Evolutionary conservation across 2,888 invertebrate species (phyloP), one percentile per base, ranked within the genome.

Genomic region (Drosophila rubida): DNA sequence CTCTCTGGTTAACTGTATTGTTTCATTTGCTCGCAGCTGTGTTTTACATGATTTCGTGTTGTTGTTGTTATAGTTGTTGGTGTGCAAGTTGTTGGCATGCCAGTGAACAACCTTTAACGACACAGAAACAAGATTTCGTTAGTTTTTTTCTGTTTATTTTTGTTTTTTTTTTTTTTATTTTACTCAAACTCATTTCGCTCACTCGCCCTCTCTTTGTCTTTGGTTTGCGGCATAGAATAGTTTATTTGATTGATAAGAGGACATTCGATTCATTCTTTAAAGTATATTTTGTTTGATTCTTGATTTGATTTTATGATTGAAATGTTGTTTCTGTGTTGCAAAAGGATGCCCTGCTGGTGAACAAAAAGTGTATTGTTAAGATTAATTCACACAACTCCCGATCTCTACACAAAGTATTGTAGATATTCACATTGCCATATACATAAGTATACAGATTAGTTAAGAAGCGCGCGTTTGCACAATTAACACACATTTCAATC

Each of bases 51-150:
- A 67, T 76, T 74, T 71, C 51, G 61, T 80, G 68, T 70, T 55
- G 78, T 63, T 64, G 66, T 62, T 37, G 63, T 50, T 58, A 59
- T 69, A 65, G 55, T 73, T 75, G 83, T 65, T 81, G 81, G 76
- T 87, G 78, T 78, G 72, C 75, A 67, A 82, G 64, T 86, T 78
- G 78, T 86, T 78, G 88, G 87, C 88, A 85, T 91, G 88, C 90
- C 89, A 87, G 88, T 91, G 92, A 92, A 93, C 93, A 93, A 94
- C 94, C 94, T 94, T 93, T 92, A 91, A 92, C 92, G 91, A 93
- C 93, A 93, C 93, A 93, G 92, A 92, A 92, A 92, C 92, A 93
- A 92, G 89, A 92, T 92, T 92, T 91, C 92, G 90, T 92, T 91
- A 92, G 91, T 82, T 79, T 69, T 53, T 49, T 42, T 59, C n/a